Base-by-base conservation (phyloP, 2,113 vertebrate genomes). In the Halcyon senegalensis region DNA sequence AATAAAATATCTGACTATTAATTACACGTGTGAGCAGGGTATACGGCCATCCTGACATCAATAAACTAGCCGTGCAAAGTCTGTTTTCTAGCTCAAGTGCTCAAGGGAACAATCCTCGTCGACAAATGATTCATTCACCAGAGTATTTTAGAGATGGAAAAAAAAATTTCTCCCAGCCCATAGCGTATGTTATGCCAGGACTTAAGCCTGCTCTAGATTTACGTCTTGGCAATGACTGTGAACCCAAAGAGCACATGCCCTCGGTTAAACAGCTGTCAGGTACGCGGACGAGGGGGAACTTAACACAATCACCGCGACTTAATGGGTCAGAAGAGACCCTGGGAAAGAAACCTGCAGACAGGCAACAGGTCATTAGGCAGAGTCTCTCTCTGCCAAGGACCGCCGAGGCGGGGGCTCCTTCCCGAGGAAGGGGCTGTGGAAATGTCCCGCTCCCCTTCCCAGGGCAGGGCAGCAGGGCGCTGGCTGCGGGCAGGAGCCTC, bases 1-100 rank as follows among this genome's bases (percentile, higher is more conserved):
- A 90, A 90, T 96, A 86, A 96, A 96, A 92, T 77, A 86, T 55
- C 82, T 86, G 88, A 43, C 68, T 88, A 89, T 93, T 96, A 95
- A 96, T 93, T 95, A 92, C 23, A 24, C 0, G 0, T 80, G 85
- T 18, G 35, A 94, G 88, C 43, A 72, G 92, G 66, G 68, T 46
- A 59, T 87, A 84, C 1, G 2, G 85, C 72, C 75, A 90, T 91
- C 93, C 72, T 11, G 4, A 51, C 87, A 69, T 91, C 96, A 75
- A 94, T 97, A 96, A 93, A 94, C 24, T 70, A 56, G 87, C 76
- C 18, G 0, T 53, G 96, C 88, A 90, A 77, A 87, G 84, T 90
- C 95, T 96, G 93, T 10, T 92, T 93, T 84, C 92, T 59, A 90
- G 93, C 85, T 88, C 88, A 15, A 73, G 92, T 25, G 96, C 96